phyloP scores from a whole-genome alignment of 1,140 invertebrate genomes.

The Drosophila miranda region DNA sequence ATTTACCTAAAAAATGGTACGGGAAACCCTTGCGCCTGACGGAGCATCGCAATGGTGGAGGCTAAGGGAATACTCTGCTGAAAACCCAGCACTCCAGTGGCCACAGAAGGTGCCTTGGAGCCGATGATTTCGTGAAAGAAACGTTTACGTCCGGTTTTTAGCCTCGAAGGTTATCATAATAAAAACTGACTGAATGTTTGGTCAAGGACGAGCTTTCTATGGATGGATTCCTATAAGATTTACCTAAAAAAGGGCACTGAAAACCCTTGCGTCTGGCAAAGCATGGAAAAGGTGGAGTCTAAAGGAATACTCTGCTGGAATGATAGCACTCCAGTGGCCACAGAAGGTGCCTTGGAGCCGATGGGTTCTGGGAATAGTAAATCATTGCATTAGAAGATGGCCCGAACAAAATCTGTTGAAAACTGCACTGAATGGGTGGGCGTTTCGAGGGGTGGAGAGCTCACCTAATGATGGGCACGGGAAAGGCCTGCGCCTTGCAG shows the following conservation, averaged over 20 bases:
- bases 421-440: conserved; percentile 24
- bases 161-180: no score
- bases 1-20: conserved; percentile 86
- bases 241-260: conserved; percentile 87
- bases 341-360: conserved; percentile 87
- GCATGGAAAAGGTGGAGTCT: conserved; percentile 85
- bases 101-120: conserved; percentile 87
- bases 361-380: conserved; percentile 86
- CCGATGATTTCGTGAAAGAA: conserved; percentile 87
- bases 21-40: conserved; percentile 89
- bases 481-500: conserved; percentile 80
- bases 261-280: conserved; percentile 89
- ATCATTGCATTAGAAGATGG: not conserved
- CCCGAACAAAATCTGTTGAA: not conserved
- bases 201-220: not conserved
- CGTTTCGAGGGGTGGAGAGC: not conserved
- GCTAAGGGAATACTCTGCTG: conserved; percentile 82
- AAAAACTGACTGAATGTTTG: conserved; percentile 26
- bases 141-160: no score
- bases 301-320: conserved; percentile 83
- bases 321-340: conserved; percentile 86
- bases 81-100: conserved; percentile 85
- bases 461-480: conserved; percentile 46
- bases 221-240: conserved; percentile 17
- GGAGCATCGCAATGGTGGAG: conserved; percentile 86